Base-by-base conservation (phyloP, 1,140 invertebrate species). In the Sitophilus oryzae region DNA sequence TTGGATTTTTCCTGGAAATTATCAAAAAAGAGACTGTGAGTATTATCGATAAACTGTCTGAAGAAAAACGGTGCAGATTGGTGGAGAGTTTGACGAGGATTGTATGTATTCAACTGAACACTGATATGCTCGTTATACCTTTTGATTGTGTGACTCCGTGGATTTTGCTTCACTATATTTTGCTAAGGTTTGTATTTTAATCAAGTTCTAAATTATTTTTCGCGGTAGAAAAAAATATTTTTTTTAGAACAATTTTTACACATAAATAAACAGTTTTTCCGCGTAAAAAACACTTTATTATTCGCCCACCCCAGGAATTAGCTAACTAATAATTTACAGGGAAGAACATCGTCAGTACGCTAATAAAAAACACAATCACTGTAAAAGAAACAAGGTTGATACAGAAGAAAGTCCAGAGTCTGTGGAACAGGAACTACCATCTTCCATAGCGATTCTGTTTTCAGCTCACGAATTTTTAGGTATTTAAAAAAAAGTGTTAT, bases 381-480 rank as follows among this genome's bases (percentile, higher is more conserved):
- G 62, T 11, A 61, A 61, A 50, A 34, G 41, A 52, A 53, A 52
- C 58, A 62, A 65, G 54, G 46, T 38, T 18, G 58, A 55, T 2
- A 52, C 55, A 20, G 56, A 23, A 14, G 54, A 48, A 30, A 52
- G 30, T 9, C 21, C 14, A 40, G 42, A 68, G 62, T 57, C 21
- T 56, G 44, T 3, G 60, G 73, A 77, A 40, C 65, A 71, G 21
- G 79, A 80, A 52, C 72, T 91, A 20, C 87, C 87, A 5, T 75
- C 83, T 11, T 90, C 90, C 3, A 73, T 93, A 1, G 80, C 84
- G 71, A 77, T 94, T 40, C 74, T 96, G 25, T 86, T 90, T 62
- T 84, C 83, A 50, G 89, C 81, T 10, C 93, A 96, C 73, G 88
- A 94, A 59, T 88, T 89, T 68, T 76, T 93, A 25, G 89, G 89